A percentile compares a stretch with the other conserved stretches of the same genome.
phyloP scores from a whole-genome alignment of 1,140 invertebrate species.

The Procambarus clarkii region DNA sequence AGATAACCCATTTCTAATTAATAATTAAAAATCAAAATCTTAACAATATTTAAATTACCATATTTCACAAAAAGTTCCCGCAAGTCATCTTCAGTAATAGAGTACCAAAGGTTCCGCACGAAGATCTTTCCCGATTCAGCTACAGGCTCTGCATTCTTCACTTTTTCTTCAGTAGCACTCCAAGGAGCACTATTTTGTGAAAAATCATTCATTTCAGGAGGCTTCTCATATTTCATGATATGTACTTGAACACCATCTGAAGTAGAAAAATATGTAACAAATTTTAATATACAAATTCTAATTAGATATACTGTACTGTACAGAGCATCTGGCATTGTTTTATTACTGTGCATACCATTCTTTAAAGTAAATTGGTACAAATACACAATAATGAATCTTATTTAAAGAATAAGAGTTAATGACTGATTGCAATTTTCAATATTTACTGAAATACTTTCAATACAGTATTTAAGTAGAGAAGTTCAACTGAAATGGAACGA shows the following conservation, averaged over 20 bases:
- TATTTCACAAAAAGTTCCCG: constrained; percentile 90
- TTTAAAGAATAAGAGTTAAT: too few relatives aligned
- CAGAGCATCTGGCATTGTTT: too few relatives aligned
- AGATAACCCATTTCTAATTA: too few relatives aligned
- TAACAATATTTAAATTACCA: constrained; percentile 79
- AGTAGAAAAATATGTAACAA: neutral
- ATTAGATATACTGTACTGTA: too few relatives aligned
- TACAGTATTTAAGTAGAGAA: too few relatives aligned
- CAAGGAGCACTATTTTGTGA: constrained; percentile 79
- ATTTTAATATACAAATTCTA: neutral
- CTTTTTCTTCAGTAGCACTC: constrained; percentile 83
- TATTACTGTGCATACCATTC: too few relatives aligned
- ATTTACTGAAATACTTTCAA: too few relatives aligned
- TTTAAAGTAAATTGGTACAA: too few relatives aligned
- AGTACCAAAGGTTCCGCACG: constrained; percentile 94
- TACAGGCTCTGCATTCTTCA: constrained; percentile 85
- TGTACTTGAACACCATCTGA: constrained; percentile 76
- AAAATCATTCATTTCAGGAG: constrained; percentile 72
- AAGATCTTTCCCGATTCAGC: constrained; percentile 95
- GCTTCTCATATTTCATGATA: constrained; percentile 74
- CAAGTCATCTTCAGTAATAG: constrained; percentile 91
- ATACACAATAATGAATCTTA: too few relatives aligned
- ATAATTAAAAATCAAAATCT: too few relatives aligned
- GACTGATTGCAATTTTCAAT: too few relatives aligned
- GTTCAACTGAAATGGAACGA: too few relatives aligned